Evolutionary conservation across 2,113 vertebrate species (phyloP).

Genomic region (Oreochromis spilurus): DNA sequence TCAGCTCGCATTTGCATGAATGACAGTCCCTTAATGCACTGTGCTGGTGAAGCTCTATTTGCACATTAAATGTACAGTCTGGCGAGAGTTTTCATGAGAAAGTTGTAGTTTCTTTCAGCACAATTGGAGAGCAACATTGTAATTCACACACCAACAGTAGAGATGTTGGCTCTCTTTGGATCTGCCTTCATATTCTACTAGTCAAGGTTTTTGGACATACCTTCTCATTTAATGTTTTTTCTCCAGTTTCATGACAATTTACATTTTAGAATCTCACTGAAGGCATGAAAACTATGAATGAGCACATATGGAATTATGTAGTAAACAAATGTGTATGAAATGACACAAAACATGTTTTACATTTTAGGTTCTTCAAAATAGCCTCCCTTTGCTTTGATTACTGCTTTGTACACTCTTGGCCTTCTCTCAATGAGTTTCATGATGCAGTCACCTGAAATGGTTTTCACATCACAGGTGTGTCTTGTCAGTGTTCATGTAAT

Average conservation of each 20-base stretch:
- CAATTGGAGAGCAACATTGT: not conserved
- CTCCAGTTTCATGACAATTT: not conserved
- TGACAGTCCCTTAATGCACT: not conserved
- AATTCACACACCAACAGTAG: not conserved
- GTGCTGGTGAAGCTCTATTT: not conserved
- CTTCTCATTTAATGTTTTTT: not conserved
- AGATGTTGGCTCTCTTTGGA: not conserved
- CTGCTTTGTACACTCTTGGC: accelerated
- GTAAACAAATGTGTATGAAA: not conserved
- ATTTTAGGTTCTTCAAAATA: not conserved
- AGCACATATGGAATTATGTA: not conserved
- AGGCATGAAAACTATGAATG: not conserved
- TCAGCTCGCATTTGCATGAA: not conserved
- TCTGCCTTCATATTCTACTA: not conserved
- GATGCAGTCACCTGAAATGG: accelerated
- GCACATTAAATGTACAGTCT: not conserved
- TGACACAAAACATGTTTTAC: not conserved
- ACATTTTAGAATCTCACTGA: not conserved
- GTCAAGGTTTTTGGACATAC: not conserved
- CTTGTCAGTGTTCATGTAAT: not conserved
- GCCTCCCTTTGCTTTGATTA: not conserved
- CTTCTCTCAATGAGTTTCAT: not conserved
- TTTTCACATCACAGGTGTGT: not conserved
- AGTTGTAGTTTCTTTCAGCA: not conserved
- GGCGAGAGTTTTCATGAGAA: not conserved